Base-by-base conservation (phyloP, 2,113 vertebrate species). In the Anoura caudifer region DNA sequence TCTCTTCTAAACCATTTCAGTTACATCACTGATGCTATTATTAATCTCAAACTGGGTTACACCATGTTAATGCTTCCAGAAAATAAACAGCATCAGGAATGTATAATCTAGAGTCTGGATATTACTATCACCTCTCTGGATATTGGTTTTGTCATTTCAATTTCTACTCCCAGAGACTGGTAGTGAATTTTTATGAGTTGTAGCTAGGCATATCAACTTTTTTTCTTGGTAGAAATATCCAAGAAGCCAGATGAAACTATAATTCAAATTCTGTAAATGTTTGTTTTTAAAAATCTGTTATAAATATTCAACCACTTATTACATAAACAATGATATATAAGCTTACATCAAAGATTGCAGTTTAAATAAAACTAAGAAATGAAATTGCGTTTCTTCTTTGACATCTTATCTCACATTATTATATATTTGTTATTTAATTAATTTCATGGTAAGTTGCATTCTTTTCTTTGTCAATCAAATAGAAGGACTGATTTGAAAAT, bases 351-450 rank as follows among this genome's bases (percentile, higher is more conserved):
- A 85, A n/a, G 28, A 33, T 84, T 36, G 73, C 2, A 75, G 24
- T 79, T 95, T 79, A 95, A 95, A 91, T 96, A 90, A 95, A 72
- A 54, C 76, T 76, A 67, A 80, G n/a, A 95, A 84, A 95, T 77
- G 47, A 81, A 87, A 70, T 52, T 31, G 6, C 9, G 8, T 89
- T 50, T 56, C 7, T 73, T 17, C 31, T 65, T 83, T 92, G 61
- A 43, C 38, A 90, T 5, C 84, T 96, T 41, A 4, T 87, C 16
- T 75, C 28, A n/a, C 91, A 15, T 61, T 92, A 50, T 82, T 50
- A 73, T 33, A 91, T 90, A 91, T 90, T 95, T 93, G 54, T 33
- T 80, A 83, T 50, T 17, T 79, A 92, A 83, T 89, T 95, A 95
- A 90, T 87, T 93, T 33, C 50, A 90, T 83, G 81, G 50, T 87